Base-by-base conservation (phyloP, 2,113 vertebrate genomes). In the Ascaphus truei region DNA sequence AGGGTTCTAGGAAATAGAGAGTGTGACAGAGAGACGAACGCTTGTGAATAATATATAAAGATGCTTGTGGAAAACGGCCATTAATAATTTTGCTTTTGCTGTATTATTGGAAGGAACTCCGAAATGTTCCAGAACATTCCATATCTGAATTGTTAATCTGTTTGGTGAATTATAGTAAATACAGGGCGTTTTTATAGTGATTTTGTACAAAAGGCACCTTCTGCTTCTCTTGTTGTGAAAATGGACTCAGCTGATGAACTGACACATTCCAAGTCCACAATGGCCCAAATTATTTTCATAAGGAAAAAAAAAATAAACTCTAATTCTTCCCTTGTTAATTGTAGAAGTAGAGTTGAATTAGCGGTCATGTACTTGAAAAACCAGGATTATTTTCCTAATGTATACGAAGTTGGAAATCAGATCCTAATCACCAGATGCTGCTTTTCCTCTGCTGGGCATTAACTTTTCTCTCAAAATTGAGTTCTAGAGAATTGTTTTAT, bases 301-400 rank as follows among this genome's bases (percentile, higher is more conserved):
- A 12, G 11, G 48, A 22, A 15, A 10, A 26, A 52, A 52, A 27
- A 55, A 20, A 31, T 4, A 13, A 4, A 9, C 25, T 31, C 12
- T 60, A 41, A 60, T 60, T 31, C 26, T 48, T 34, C 60, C 39
- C 58, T 30, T 45, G 58, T 43, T 61, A 61, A 45, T 61, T 41
- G 58, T 10, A 27, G 22, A 20, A 33, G 27, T 20, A 50, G 41
- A 62, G 60, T 62, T 62, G 43, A 62, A 36, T 34, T 62, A 48
- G 27, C 43, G 43, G 60, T 48, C 60, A 62, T 16, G 30, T 41
- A 60, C 37, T n/a, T 9, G 23, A 37, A 60, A 23, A 60, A 39
- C 57, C 23, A 36, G 36, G 8, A 41, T 60, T 26, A 4, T 16
- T 60, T 41, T 60, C 34, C 23, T 60, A 60, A 60, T 41, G 57